Evolutionary conservation across 1,140 invertebrate species (phyloP).

Genomic region (Cotesia glomerata): DNA sequence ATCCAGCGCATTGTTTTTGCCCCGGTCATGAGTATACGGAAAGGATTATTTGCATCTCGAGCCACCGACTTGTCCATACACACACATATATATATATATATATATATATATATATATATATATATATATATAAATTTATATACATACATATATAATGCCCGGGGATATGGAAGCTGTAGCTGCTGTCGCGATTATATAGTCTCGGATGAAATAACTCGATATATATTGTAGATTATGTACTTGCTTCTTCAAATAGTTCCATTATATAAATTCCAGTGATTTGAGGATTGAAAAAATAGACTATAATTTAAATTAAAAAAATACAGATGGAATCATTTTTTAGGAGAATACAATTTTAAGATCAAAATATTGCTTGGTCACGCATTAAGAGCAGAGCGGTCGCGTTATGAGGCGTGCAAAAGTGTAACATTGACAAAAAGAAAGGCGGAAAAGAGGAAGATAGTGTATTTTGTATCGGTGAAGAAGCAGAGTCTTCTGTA

Average conservation of each 20-base stretch:
- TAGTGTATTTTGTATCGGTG: conserved; percentile 18
- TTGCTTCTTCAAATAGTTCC: not conserved
- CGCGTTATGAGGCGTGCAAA: not conserved
- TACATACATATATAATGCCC: not conserved
- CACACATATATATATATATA: not conserved
- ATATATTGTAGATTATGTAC: not conserved
- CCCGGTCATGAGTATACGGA: conserved; percentile 49
- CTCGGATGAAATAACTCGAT: not conserved
- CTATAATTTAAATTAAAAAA: no score
- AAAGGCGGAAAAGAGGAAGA: conserved; percentile 23
- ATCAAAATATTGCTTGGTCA: no score
- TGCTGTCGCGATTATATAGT: not conserved
- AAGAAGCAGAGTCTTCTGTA: conserved; percentile 42
- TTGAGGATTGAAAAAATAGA: no score
- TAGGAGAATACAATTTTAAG: no score
- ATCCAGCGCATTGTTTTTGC: conserved; percentile 62
- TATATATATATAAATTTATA: not conserved
- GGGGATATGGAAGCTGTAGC: not conserved
- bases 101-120: not conserved
- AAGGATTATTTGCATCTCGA: conserved; percentile 59
- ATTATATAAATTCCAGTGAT: conserved; percentile 1
- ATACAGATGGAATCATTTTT: no score
- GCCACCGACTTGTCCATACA: not conserved
- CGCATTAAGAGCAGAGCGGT: no score
- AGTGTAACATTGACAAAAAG: not conserved